Base-by-base conservation (phyloP, 2,888 invertebrate genomes). In the Pimpla rufipes region DNA sequence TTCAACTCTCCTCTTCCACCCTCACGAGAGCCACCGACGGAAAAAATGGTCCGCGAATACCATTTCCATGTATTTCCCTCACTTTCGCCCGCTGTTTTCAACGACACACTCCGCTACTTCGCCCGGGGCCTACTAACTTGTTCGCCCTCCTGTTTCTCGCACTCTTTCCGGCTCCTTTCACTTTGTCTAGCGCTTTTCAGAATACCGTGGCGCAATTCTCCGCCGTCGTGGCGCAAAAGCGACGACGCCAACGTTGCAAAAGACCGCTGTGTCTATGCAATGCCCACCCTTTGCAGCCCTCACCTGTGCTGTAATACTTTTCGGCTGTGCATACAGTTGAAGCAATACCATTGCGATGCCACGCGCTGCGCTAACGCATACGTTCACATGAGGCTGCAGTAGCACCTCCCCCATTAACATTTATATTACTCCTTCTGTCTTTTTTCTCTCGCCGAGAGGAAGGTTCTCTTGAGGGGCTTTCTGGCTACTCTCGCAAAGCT, bases 341-440 rank as follows among this genome's bases (percentile, higher is more conserved):
- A 37, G 35, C 16, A 16, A 59, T 16, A 2, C 57, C 13, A 5
- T 11, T 55, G 13, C 10, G 10, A 21, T 21, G 10, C 29, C 45
- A 66, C 42, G 55, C 16, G 52, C 23, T 42, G 18, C 2, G n/a
- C 37, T 10, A 71, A 42, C 42, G 40, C 11, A 45, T 7, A 57
- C 11, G 35, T 64, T 21, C 23, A 55, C 29, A 29, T 37, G 18
- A 47, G 0, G 10, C n/a, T 45, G 29, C 62, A 40, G 64, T 71
- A 35, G 70, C 76, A 70, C 75, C 78, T 29, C 5, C 75, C 76
- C 83, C 88, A 90, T 91, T 91, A 91, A 90, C 91, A 90, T 91
- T 91, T 90, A 90, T 90, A 90, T 91, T 90, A 89, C 87, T 64
- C 86, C 81, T 81, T 85, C 85, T 87, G 78, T 75, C 74, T 87